These are phyloP conservation scores for Papilio machaon DNA, from an alignment of 1,140 invertebrate genomes.

Conservation along the genomic window DNA sequence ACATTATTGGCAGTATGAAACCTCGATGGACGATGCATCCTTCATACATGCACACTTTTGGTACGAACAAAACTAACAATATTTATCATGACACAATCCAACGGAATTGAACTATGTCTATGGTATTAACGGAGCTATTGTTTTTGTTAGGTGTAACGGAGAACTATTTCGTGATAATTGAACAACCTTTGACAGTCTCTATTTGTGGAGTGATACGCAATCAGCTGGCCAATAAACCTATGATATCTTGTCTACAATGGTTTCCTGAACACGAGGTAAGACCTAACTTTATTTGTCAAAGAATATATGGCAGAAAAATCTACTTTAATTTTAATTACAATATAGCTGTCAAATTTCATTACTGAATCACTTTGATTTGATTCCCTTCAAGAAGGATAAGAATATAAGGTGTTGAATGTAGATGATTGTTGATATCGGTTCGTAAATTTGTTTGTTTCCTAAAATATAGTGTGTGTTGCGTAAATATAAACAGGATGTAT, in stretches of 20 bases:
- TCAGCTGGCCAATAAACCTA: slow-evolving; percentile 85
- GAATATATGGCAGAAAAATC: background rate
- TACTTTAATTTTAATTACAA: too few relatives aligned
- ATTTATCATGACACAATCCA: too few relatives aligned
- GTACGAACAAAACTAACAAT: slow-evolving; percentile 71
- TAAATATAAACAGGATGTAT: too few relatives aligned
- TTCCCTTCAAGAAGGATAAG: too few relatives aligned
- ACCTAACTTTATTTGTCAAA: background rate
- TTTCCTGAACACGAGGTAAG: slow-evolving; percentile 86
- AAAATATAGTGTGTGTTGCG: too few relatives aligned
- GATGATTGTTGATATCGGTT: too few relatives aligned
- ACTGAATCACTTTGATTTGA: too few relatives aligned
- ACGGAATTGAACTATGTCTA: too few relatives aligned
- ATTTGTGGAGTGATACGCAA: slow-evolving; percentile 75
- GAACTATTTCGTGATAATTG: slow-evolving; percentile 92
- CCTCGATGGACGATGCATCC: slow-evolving; percentile 89
- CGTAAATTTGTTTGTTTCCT: too few relatives aligned
- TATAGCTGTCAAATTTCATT: too few relatives aligned
- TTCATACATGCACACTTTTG: slow-evolving; percentile 95
- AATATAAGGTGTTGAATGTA: too few relatives aligned
- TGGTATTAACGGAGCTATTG: too few relatives aligned
- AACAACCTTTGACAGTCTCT: slow-evolving; percentile 91
- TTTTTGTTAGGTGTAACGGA: slow-evolving; percentile 85
- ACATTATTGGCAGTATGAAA: slow-evolving; percentile 86
- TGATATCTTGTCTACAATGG: slow-evolving; percentile 86